Base-by-base conservation (phyloP, 2,113 vertebrate genomes). In the Oxygymnocypris stewartii region DNA sequence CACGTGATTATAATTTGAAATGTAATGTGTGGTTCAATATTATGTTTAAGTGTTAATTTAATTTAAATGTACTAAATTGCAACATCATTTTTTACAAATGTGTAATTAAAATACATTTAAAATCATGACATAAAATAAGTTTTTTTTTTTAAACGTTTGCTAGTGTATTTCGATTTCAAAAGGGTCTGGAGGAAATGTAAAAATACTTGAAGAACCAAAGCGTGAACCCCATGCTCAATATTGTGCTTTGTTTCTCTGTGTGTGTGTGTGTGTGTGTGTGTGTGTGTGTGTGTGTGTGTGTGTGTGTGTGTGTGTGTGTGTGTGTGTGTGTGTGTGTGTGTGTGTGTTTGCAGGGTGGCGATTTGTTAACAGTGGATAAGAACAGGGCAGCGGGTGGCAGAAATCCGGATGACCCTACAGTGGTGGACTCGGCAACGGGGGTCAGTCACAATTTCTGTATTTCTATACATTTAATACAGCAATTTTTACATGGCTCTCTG, bases 351-450 rank as follows among this genome's bases (percentile, higher is more conserved):
- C 57, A 89, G 89, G 82, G 84, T 74, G 87, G 67, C 44, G 89
- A 90, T 71, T 28, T 90, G 79, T 74, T 88, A 47, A 59, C 86
- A 35, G 63, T 86, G 11, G 92, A 93, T 9, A 91, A 86, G 71
- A 88, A 87, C 84, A 89, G 84, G 86, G 59, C n/a, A 40, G 59
- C n/a, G 8, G 44, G 23, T 35, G 49, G 86, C 20, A 87, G 89
- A 23, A 85, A 87, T 78, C 86, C 59, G 16, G 90, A 91, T n/a
- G 90, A 90, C 82, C 37, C 79, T 8, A 14, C 54, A 20, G 31
- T 63, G 35, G 6, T 84, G 75, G 92, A 92, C 23, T 35, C 86
- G 44, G 12, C 67, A 7, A 28, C 87, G 11, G 86, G 74, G 79
- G 92, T 93, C 12, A 90, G 92, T 88, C 31, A 67, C 25, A 18